These are phyloP conservation scores for Pagrus major DNA, from an alignment of 2,113 vertebrate genomes.

Conservation along the genomic window DNA sequence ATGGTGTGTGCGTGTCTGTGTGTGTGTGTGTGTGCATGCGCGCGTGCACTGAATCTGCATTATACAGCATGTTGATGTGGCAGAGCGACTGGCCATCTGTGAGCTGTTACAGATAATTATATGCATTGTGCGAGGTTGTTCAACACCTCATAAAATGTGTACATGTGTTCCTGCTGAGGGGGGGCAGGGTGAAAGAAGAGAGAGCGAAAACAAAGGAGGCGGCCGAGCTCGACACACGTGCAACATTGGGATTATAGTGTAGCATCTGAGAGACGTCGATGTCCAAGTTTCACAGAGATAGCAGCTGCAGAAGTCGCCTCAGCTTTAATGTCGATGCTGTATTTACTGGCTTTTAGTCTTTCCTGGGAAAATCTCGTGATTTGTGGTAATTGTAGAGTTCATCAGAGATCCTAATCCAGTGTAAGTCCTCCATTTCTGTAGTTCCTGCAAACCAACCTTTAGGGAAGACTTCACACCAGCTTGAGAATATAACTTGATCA, in stretches of 20 bases:
- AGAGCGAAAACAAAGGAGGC: not conserved
- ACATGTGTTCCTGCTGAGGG: not conserved
- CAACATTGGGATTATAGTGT: not conserved
- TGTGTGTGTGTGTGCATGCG: not conserved
- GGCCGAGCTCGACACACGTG: not conserved
- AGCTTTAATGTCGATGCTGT: not conserved
- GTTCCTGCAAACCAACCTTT: not conserved
- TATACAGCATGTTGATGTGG: constrained; percentile 9
- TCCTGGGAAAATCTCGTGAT: constrained; percentile 3
- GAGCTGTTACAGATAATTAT: constrained; percentile 36
- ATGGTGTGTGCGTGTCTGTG: not conserved
- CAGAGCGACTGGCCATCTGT: constrained; percentile 14
- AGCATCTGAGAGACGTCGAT: not conserved
- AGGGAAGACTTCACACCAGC: no score
- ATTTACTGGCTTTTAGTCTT: not conserved
- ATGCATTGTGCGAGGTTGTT: constrained; percentile 18
- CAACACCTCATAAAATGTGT: constrained; percentile 14
- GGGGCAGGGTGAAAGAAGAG: not conserved
- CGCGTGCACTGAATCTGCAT: not conserved
- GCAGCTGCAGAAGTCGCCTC: not conserved
- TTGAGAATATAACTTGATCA: not conserved
- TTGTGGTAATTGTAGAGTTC: constrained; percentile 17
- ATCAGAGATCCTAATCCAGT: not conserved
- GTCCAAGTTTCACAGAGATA: not conserved
- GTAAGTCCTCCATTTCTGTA: not conserved